Conservation (phyloP, 2,797 vertebrate species). For the Gallinago nigripennis region DNA sequence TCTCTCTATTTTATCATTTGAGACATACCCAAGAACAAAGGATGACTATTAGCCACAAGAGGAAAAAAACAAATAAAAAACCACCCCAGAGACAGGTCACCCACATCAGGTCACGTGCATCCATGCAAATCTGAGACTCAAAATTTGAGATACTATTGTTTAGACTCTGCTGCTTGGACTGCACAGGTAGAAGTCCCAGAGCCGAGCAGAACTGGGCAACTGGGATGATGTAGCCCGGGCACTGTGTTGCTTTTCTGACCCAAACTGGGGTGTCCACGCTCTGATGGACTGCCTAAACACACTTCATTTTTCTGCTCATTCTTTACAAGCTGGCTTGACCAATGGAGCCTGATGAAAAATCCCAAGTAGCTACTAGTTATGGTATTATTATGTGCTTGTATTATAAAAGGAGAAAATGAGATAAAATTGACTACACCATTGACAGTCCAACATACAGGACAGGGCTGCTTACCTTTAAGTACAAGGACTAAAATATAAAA, state of each 20-base stretch:
- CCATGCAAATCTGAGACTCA: not conserved
- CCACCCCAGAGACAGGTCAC: not conserved
- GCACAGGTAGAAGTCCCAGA: not conserved
- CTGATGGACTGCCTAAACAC: not conserved
- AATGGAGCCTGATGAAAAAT: not conserved
- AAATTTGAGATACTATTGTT: not conserved
- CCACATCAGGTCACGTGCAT: not conserved
- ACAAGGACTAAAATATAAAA: not conserved
- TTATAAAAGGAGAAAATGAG: not conserved
- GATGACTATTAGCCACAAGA: not conserved
- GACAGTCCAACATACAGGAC: not conserved
- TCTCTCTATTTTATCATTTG: not conserved
- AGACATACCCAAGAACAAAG: not conserved
- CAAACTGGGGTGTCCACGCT: not conserved
- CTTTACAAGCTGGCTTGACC: not conserved
- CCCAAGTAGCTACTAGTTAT: not conserved
- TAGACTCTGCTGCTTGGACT: not conserved
- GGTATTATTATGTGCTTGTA: not conserved
- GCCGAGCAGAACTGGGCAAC: not conserved
- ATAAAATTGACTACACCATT: not conserved
- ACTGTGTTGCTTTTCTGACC: not conserved
- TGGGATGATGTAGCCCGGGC: not conserved
- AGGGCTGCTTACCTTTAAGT: not conserved
- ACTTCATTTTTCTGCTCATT: not conserved
- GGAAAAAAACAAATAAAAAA: not conserved